These are phyloP conservation scores for Melanotus villosus DNA, from an alignment of 2,888 invertebrate species.

Conservation along the genomic window DNA sequence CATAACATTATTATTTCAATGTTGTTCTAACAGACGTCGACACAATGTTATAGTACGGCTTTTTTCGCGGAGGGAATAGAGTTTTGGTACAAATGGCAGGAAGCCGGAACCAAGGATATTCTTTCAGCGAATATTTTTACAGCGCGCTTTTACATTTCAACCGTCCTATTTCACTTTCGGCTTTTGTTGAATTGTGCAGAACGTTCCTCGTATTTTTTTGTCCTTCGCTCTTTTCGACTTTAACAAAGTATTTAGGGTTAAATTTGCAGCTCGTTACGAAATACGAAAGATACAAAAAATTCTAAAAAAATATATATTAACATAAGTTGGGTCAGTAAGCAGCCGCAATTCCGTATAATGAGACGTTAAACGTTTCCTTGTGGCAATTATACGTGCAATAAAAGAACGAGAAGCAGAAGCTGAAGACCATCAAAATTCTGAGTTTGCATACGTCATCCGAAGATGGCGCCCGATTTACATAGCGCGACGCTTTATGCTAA, in stretches of 20 bases:
- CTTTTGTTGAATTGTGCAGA: constrained; percentile 35
- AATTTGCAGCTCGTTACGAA: background rate
- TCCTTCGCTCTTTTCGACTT: background rate
- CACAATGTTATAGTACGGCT: constrained; percentile 59
- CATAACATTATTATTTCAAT: constrained; percentile 53
- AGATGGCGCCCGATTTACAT: constrained; percentile 68
- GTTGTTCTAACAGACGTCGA: constrained; percentile 62
- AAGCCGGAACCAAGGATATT: constrained; percentile 66
- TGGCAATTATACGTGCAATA: constrained; percentile 45
- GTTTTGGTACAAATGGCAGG: constrained; percentile 63
- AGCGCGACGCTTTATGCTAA: constrained; percentile 68
- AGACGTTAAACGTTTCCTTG: background rate
- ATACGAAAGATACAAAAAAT: background rate
- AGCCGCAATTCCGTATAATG: background rate
- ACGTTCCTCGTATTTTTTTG: background rate
- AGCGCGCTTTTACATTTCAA: constrained; percentile 61
- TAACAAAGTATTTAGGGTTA: background rate
- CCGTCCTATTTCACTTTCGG: constrained; percentile 51
- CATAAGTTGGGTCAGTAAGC: background rate
- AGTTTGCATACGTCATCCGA: constrained; percentile 58
- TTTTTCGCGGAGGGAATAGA: constrained; percentile 61
- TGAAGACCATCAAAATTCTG: constrained; percentile 49
- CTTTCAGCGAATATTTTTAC: constrained; percentile 66
- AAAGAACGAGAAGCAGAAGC: constrained; percentile 50
- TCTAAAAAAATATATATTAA: too few species aligned